Evolutionary conservation across 2,797 vertebrate genomes (phyloP).

Genomic region (Crocidura indochinensis): DNA sequence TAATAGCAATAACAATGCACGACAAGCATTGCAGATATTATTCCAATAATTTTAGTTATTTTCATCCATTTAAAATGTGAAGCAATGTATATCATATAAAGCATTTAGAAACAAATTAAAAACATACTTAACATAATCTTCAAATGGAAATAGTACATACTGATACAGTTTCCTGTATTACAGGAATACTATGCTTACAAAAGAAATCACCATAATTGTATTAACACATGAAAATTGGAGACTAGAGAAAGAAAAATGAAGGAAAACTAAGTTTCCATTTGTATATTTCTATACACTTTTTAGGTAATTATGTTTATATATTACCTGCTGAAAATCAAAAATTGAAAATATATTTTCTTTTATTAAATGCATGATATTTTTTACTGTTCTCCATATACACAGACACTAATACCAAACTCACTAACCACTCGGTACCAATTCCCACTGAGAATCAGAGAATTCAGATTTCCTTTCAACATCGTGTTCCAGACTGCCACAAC

Average conservation of each 20-base stretch:
- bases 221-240: neutral
- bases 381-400: constrained; percentile 40
- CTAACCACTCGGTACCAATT: constrained; percentile 12
- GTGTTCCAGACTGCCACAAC: constrained; percentile 28
- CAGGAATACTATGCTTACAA: neutral
- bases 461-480: constrained; percentile 48
- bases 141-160: neutral
- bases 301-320: constrained; percentile 21
- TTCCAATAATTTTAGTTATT: constrained; percentile 32
- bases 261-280: neutral
- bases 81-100: neutral
- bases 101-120: neutral
- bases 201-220: constrained; percentile 48
- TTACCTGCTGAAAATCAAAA: neutral
- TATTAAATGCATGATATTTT: constrained; percentile 33
- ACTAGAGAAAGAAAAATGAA: constrained; percentile 38
- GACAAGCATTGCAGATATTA: constrained; percentile 19
- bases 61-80: constrained; percentile 3
- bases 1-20: constrained; percentile 31
- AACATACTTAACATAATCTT: neutral
- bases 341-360: constrained; percentile 2
- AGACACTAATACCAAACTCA: neutral
- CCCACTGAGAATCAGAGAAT: constrained; percentile 39
- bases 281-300: constrained; percentile 30
- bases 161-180: constrained; percentile 10